Evolutionary conservation across 2,113 vertebrate genomes (phyloP).

Genomic region (Ginglymostoma cirratum): DNA sequence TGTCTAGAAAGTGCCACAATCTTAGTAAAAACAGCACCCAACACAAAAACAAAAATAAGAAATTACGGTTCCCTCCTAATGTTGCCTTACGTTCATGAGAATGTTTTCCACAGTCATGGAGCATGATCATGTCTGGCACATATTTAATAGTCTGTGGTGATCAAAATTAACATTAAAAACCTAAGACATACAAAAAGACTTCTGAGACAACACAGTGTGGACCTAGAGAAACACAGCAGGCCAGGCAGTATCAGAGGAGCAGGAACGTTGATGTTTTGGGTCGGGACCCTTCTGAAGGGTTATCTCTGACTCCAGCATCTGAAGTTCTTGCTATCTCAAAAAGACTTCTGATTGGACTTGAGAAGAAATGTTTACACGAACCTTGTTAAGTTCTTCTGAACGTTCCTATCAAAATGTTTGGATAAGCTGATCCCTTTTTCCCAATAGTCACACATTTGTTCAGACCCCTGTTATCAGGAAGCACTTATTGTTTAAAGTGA

Average conservation of each 20-base stretch:
- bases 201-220: too few species aligned
- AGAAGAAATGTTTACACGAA: conserved; percentile 64
- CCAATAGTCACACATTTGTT: conserved; percentile 63
- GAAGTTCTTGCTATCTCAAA: too few species aligned
- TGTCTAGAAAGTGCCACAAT: conserved; percentile 10
- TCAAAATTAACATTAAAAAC: not conserved
- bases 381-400: conserved; percentile 49
- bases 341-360: conserved; percentile 34
- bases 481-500: conserved; percentile 71
- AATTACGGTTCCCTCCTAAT: conserved; percentile 43
- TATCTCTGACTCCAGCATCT: too few species aligned
- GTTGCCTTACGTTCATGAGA: conserved; percentile 52
- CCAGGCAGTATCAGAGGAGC: too few species aligned
- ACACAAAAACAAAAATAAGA: conserved; percentile 42
- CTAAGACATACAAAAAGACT: not conserved
- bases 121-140: not conserved
- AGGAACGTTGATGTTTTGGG: too few species aligned
- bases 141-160: not conserved
- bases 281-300: too few species aligned
- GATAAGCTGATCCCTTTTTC: conserved; percentile 51
- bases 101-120: conserved; percentile 40
- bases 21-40: conserved; percentile 43
- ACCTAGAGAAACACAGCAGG: too few species aligned
- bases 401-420: conserved; percentile 55
- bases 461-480: conserved; percentile 73